Conservation (phyloP, 2,113 vertebrate species). For the Suricata suricatta region DNA sequence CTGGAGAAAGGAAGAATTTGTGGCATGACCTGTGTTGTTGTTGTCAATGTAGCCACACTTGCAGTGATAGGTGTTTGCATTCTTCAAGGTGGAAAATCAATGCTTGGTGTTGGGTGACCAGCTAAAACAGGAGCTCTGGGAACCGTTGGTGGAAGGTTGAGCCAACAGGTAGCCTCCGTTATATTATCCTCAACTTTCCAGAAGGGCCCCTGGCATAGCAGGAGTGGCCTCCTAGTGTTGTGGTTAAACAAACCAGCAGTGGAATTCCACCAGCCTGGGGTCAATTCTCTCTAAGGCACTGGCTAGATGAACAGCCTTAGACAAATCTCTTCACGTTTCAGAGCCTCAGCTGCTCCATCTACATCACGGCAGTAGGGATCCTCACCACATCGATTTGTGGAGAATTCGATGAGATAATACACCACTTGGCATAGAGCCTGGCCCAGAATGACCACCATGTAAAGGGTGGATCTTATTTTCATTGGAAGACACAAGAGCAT, state of each 20-base stretch:
- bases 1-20: neutral
- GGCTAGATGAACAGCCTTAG: neutral
- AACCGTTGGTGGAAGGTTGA: neutral
- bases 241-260: neutral
- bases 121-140: neutral
- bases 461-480: neutral
- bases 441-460: neutral
- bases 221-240: neutral
- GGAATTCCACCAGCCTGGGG: neutral
- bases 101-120: neutral
- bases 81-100: neutral
- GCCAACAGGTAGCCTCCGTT: neutral
- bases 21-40: neutral
- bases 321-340: neutral
- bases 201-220: neutral
- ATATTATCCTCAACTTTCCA: neutral
- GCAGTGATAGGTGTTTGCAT: neutral
- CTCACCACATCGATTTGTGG: neutral
- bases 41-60: neutral
- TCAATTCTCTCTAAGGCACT: neutral
- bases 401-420: accelerated
- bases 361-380: neutral
- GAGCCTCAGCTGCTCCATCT: neutral
- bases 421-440: neutral
- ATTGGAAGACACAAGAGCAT: neutral